Conservation (phyloP, 2,888 invertebrate genomes). For the Lathronympha strigana region DNA sequence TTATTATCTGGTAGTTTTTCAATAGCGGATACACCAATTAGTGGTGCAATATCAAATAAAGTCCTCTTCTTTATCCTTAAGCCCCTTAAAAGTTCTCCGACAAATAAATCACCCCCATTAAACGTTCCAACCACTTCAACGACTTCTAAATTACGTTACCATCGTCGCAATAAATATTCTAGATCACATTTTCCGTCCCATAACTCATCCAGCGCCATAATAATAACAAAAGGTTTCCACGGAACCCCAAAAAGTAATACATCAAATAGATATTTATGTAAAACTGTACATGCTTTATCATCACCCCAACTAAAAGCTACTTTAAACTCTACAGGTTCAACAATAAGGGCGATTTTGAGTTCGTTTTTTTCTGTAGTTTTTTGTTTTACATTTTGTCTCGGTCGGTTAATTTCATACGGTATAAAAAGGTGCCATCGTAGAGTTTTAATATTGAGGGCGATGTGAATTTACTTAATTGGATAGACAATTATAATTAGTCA, state of each 20-base stretch:
- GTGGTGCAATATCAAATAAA: not conserved
- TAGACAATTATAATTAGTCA: slow-evolving; percentile 62
- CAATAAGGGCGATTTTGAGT: slow-evolving; percentile 8
- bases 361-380: slow-evolving; percentile 32
- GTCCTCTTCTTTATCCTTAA: not conserved
- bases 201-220: slow-evolving; percentile 46
- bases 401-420: slow-evolving; percentile 44
- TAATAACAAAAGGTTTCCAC: slow-evolving; percentile 45
- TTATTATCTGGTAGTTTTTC: no score
- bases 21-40: not conserved
- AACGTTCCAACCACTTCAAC: slow-evolving; percentile 31
- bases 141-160: slow-evolving; percentile 38
- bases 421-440: slow-evolving; percentile 49
- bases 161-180: slow-evolving; percentile 46
- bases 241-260: slow-evolving; percentile 49
- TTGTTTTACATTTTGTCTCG: slow-evolving; percentile 41
- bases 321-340: slow-evolving; percentile 5
- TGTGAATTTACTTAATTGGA: slow-evolving; percentile 60
- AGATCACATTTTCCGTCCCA: slow-evolving; percentile 46
- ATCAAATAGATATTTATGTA: slow-evolving; percentile 50
- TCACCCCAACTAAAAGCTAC: slow-evolving; percentile 35
- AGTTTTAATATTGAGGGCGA: slow-evolving; percentile 54
- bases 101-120: slow-evolving; percentile 38
- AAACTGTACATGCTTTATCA: slow-evolving; percentile 49
- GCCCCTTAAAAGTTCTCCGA: not conserved